A percentile compares a stretch with the other conserved stretches of the same genome.
Evolutionary conservation across 2,797 vertebrate species (phyloP).

Genomic region (Pangasius mekongensis): DNA sequence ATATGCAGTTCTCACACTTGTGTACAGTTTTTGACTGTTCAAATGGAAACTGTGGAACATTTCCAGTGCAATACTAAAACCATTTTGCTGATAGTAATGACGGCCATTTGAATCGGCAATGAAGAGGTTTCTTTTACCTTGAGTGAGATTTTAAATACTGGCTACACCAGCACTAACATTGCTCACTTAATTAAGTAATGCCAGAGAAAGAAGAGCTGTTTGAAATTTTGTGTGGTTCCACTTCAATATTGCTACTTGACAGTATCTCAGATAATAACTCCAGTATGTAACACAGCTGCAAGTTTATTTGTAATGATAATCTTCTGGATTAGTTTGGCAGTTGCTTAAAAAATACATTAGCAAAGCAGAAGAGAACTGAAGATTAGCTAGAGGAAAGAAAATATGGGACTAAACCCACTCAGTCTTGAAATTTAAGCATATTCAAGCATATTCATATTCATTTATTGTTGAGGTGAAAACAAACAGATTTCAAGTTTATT

Average conservation of each 20-base stretch:
- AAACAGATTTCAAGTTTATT: not conserved
- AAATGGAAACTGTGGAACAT: not conserved
- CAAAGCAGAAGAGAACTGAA: not conserved
- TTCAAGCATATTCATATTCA: not conserved
- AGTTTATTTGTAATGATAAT: constrained; percentile 11
- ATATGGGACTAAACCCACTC: not conserved
- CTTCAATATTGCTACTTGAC: not conserved
- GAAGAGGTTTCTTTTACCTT: not conserved
- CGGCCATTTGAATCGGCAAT: not conserved
- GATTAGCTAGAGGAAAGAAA: not conserved
- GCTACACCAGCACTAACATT: too few relatives aligned
- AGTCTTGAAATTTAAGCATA: not conserved
- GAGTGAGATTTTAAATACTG: not conserved
- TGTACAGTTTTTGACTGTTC: not conserved
- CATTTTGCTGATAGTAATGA: not conserved
- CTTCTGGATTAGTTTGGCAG: not conserved
- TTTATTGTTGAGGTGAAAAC: not conserved
- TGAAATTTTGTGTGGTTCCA: not conserved
- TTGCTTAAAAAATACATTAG: not conserved
- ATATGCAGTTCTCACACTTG: not conserved
- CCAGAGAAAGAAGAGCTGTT: not conserved
- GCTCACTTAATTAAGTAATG: not conserved
- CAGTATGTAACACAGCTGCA: not conserved
- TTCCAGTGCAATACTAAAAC: not conserved
- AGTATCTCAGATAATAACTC: not conserved